Base-by-base conservation (phyloP, 1,140 invertebrate genomes). In the Cydia splendana region DNA sequence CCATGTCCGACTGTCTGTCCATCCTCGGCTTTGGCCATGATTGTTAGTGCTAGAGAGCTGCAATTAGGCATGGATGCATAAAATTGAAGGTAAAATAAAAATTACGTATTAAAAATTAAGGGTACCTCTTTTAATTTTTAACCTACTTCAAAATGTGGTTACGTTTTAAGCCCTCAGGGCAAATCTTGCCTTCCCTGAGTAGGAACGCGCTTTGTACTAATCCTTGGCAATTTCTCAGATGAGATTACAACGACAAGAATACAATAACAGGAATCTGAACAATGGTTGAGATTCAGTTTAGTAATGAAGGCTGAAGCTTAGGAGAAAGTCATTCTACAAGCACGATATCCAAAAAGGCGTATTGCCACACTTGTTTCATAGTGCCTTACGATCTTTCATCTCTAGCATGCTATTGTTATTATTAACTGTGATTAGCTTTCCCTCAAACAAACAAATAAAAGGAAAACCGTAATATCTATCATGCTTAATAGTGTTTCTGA, bases 401-500 rank as follows among this genome's bases (percentile, higher is more conserved):
- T 0, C 4, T 51, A n/a, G 13, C 13, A 13, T 51, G 48, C 3
- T 51, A 51, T 20, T 62, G 57, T 62, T 62, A 62, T 20, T 62
- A 2, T 62, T 62, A 9, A 24, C 3, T 62, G 1, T 62, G 57
- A 62, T 62, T 62, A 62, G 57, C 57, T 62, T 24, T n/a, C 18
- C n/a, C 3, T 24, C 57, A 62, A 62, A 62, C 57, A 62, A 62
- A 62, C 20, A 24, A 62, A 62, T 62, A 62, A 62, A 62, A 62
- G 57, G n/a, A 6, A 62, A 24, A 12, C 20, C 18, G 20, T 62
- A 2, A 62, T n/a, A 62, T 57, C 6, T 20, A 18, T 62, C 57
- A 62, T 62, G 57, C 57, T 62, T 62, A 62, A 10, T 62, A 24
- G 57, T n/a, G n/a, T n/a, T 53, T 62, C 20, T 62, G 57, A 24